These are phyloP conservation scores for Hydraecia micacea DNA, from an alignment of 2,888 invertebrate species.

Conservation along the genomic window DNA sequence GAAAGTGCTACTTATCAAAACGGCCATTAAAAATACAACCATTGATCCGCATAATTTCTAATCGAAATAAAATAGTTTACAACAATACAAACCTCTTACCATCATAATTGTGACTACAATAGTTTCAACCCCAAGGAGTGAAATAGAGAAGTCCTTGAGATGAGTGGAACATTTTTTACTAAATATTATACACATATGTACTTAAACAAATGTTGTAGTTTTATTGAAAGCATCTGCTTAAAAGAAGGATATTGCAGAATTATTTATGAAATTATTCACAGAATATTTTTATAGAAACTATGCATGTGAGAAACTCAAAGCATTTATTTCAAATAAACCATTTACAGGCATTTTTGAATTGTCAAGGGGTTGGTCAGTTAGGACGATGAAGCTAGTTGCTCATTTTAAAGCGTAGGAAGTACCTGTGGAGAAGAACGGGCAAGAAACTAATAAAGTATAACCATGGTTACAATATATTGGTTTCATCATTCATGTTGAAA, in stretches of 20 bases:
- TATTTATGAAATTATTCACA: neutral
- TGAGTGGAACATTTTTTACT: slow-evolving; percentile 60
- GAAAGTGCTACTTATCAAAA: neutral
- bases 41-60: slow-evolving; percentile 16
- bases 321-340: neutral
- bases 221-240: slow-evolving; percentile 45
- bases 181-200: slow-evolving; percentile 43
- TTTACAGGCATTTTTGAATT: neutral
- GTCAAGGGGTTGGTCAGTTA: too few species aligned
- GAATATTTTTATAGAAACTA: neutral
- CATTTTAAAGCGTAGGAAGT: neutral
- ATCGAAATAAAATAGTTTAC: slow-evolving; percentile 28
- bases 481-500: neutral
- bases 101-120: slow-evolving; percentile 45
- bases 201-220: slow-evolving; percentile 42
- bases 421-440: neutral
- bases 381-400: neutral
- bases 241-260: neutral
- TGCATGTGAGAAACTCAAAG: neutral
- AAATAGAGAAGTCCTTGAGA: slow-evolving; percentile 50
- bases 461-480: neutral
- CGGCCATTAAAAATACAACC: neutral
- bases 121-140: slow-evolving; percentile 41
- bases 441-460: neutral
- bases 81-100: slow-evolving; percentile 29